Evolutionary conservation across 2,797 vertebrate species (phyloP), one percentile per base, ranked within the genome.

Genomic region (Tachyglossus aculeatus): DNA sequence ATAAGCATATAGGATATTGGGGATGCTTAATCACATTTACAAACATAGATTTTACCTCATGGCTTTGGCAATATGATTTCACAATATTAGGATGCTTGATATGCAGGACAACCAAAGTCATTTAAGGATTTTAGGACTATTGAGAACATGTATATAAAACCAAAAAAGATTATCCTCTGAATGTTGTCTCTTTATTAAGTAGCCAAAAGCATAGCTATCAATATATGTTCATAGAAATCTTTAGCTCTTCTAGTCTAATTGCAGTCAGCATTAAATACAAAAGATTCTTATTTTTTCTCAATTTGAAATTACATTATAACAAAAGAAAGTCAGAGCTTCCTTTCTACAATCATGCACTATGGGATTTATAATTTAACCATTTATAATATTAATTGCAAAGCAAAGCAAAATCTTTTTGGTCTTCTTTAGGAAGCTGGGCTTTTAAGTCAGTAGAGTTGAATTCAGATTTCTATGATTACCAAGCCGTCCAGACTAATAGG

Each of bases 381-480:
- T 61, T 79, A 56, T 61, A 33, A 77, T 73, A 41, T 67, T 55
- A 74, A 74, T 77, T 74, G 74, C n/a, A 55, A 81, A 70, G 70
- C 79, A 70, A 70, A 79, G n/a, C n/a, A n/a, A 14, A 77, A 11
- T 48, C 47, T 48, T 70, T 77, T 72, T 66, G 40, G 68, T 48
- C 32, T 74, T 65, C 52, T 38, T 79, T 15, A 44, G 32, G 19
- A 68, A 37, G 40, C 14, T 55, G 2, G 32, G 48, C 12, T 73
- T 8, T 11, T 33, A 54, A 34, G n/a, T n/a, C n/a, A n/a, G n/a
- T n/a, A n/a, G n/a, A n/a, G 64, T n/a, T 51, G 32, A 67, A 55
- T 16, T 16, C 19, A 38, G 19, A 4, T 4, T 3, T 31, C 22
- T 61, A 16, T 40, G 27, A 71, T 62, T 29, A 66, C 47, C 29